Evolutionary conservation across 2,888 invertebrate genomes (phyloP).

Genomic region (Conistra vaccinii): DNA sequence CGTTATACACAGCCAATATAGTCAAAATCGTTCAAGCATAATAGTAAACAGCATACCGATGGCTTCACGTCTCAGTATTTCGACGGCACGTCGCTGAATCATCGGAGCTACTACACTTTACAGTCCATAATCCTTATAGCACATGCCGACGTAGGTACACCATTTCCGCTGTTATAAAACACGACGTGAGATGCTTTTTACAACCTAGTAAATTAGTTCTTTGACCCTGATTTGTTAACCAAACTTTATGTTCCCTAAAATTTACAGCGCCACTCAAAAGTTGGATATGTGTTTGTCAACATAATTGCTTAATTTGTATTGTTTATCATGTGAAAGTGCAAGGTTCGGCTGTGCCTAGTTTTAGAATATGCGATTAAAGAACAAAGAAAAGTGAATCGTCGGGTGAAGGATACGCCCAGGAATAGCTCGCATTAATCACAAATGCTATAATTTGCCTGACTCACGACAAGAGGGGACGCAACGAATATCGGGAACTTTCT

Average conservation of each 20-base stretch:
- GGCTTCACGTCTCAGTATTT: conserved; percentile 76
- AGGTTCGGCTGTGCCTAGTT: conserved; percentile 30
- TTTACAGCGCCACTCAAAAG: neutral
- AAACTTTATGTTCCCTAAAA: conserved; percentile 45
- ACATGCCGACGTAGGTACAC: conserved; percentile 54
- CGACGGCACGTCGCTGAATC: conserved; percentile 68
- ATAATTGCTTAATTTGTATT: neutral
- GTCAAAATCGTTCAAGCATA: conserved; percentile 45
- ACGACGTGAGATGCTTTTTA: conserved; percentile 67
- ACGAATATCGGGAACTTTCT: conserved; percentile 84
- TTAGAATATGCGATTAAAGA: conserved; percentile 69
- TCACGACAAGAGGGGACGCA: conserved; percentile 87
- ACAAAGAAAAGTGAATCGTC: conserved; percentile 80
- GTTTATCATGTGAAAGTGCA: conserved; percentile 5
- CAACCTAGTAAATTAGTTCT: conserved; percentile 68
- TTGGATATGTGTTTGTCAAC: neutral
- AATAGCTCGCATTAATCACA: conserved; percentile 89
- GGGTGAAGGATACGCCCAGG: conserved; percentile 80
- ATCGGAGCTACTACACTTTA: conserved; percentile 67
- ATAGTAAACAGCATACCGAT: conserved; percentile 72
- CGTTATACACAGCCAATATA: conserved; percentile 1
- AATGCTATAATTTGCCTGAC: conserved; percentile 88
- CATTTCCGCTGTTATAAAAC: conserved; percentile 74
- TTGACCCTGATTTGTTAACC: conserved; percentile 68
- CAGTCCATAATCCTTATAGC: conserved; percentile 69